Percentiles rank a stretch among this genome's conserved stretches.
These are phyloP conservation scores for Gadus chalcogrammus DNA, from an alignment of 2,113 vertebrate species.

Conservation along the genomic window DNA sequence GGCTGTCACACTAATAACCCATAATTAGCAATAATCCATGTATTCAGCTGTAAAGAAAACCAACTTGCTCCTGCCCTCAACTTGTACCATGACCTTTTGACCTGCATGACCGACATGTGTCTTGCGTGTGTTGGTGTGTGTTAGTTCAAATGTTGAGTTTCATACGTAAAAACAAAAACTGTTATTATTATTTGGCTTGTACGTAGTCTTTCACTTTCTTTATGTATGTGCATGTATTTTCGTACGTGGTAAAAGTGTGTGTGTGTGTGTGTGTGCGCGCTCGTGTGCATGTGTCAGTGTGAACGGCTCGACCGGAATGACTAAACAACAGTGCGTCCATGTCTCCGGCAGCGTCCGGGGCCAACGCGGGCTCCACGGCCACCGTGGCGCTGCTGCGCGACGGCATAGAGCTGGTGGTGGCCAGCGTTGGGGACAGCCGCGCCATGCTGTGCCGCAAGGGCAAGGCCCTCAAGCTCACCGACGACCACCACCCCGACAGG, in stretches of 20 bases:
- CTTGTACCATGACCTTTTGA: slow-evolving; percentile 37
- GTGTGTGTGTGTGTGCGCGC: slow-evolving; percentile 33
- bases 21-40: too few species aligned
- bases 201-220: too few species aligned
- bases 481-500: slow-evolving; percentile 93
- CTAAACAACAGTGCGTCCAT: slow-evolving; percentile 9
- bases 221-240: too few species aligned
- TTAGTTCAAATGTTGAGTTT: slow-evolving; percentile 31
- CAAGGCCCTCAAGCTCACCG: slow-evolving; percentile 91
- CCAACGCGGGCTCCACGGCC: slow-evolving; percentile 86
- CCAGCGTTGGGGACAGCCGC: slow-evolving; percentile 93
- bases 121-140: slow-evolving; percentile 1
- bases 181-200: too few species aligned
- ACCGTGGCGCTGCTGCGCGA: slow-evolving; percentile 95
- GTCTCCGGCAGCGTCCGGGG: slow-evolving; percentile 67
- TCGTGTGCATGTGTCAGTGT: slow-evolving; percentile 27
- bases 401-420: slow-evolving; percentile 93
- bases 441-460: slow-evolving; percentile 94
- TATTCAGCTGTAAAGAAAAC: too few species aligned
- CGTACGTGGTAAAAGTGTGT: not conserved
- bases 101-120: slow-evolving; percentile 57
- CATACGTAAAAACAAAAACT: slow-evolving; percentile 36
- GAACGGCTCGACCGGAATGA: not conserved
- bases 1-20: too few species aligned
- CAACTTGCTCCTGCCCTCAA: slow-evolving; percentile 27